Conservation (phyloP, 2,797 vertebrate genomes). For the Clarias platycephalus region DNA sequence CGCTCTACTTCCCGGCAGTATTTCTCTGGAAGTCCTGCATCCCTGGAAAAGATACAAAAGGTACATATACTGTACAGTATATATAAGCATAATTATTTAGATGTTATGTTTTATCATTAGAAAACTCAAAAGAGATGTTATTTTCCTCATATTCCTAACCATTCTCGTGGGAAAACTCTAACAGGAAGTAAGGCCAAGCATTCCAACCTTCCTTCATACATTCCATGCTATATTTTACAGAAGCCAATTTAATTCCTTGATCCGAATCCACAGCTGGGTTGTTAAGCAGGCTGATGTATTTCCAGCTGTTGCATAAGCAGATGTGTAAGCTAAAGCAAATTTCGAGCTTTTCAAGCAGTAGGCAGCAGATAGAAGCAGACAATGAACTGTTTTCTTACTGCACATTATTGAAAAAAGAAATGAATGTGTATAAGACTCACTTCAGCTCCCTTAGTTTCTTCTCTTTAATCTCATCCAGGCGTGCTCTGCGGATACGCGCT, state of each 20-base stretch:
- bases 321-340: neutral
- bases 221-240: neutral
- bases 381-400: neutral
- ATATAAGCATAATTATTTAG: neutral
- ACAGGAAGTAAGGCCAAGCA: neutral
- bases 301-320: neutral
- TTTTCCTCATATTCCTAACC: neutral
- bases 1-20: constrained; percentile 80
- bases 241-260: neutral
- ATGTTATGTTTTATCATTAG: neutral
- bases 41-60: constrained; percentile 65
- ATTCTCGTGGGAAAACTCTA: neutral
- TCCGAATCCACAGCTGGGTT: neutral
- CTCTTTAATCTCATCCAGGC: constrained; percentile 76
- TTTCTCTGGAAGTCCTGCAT: constrained; percentile 79
- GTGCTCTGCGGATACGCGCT: constrained; percentile 67
- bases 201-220: neutral
- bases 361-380: too few species aligned
- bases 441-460: constrained; percentile 85
- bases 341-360: neutral
- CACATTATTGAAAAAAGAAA: too few species aligned
- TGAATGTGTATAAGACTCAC: constrained; percentile 65
- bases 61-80: neutral
- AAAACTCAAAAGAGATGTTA: neutral
- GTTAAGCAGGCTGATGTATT: neutral